A percentile compares a stretch with the other conserved stretches of the same genome.
Conservation (phyloP, 1,140 invertebrate species). For the Adelges cooleyi region DNA sequence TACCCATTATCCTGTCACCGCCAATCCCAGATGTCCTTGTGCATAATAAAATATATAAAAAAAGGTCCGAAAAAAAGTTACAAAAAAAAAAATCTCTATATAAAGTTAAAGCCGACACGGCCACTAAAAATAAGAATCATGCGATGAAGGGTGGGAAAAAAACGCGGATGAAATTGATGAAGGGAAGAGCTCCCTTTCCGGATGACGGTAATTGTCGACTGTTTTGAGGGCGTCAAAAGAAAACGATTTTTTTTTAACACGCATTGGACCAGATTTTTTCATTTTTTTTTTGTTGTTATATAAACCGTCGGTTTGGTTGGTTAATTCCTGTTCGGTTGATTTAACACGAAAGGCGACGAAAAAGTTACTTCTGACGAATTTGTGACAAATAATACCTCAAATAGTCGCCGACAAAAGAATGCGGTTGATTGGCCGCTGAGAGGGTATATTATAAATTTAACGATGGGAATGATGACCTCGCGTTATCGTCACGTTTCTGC, state of each 20-base stretch:
- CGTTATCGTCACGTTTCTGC: background rate
- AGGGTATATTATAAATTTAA: background rate
- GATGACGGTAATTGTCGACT: conserved; percentile 27
- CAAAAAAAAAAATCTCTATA: background rate
- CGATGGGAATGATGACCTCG: no score
- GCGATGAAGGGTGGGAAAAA: background rate
- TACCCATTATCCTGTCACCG: conserved; percentile 26
- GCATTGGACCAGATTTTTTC: conserved; percentile 10
- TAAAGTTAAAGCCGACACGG: conserved; percentile 11
- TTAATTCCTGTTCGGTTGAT: conserved; percentile 25
- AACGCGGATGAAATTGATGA: conserved; percentile 20
- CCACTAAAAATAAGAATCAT: conserved; percentile 27
- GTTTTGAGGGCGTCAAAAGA: conserved; percentile 23
- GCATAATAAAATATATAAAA: background rate
- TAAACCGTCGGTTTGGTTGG: conserved; percentile 1
- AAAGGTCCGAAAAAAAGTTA: conserved; percentile 7
- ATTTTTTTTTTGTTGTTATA: background rate
- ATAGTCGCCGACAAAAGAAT: conserved; percentile 1
- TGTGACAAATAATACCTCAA: background rate
- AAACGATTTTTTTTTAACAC: conserved; percentile 25
- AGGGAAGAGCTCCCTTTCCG: conserved; percentile 26
- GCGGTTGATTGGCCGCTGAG: background rate
- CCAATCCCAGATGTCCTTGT: conserved; percentile 23
- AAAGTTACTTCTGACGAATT: background rate
- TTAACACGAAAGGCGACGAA: conserved; percentile 8